phyloP scores from a whole-genome alignment of 2,797 vertebrate genomes.

The Lateolabrax maculatus region DNA sequence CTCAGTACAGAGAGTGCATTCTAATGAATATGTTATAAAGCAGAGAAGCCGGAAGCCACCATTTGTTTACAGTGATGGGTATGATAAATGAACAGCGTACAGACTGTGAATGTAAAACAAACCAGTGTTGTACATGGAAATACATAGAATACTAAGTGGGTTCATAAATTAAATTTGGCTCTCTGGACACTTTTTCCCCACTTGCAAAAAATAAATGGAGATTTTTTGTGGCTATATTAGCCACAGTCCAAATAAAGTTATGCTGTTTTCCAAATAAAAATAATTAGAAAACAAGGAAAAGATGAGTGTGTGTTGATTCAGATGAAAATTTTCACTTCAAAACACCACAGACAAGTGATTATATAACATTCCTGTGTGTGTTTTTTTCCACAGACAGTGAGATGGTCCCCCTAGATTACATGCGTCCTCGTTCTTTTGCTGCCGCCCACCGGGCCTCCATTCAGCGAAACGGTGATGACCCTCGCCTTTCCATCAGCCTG shows the following conservation, averaged over 20 bases:
- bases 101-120: slow-evolving; percentile 49
- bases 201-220: slow-evolving; percentile 20
- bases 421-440: slow-evolving; percentile 90
- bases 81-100: slow-evolving; percentile 57
- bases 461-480: slow-evolving; percentile 87
- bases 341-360: slow-evolving; percentile 31
- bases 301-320: slow-evolving; percentile 25
- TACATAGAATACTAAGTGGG: slow-evolving; percentile 40
- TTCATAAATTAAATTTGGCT: slow-evolving; percentile 16
- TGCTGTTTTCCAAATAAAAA: slow-evolving; percentile 13
- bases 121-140: slow-evolving; percentile 31
- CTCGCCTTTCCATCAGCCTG: slow-evolving; percentile 91
- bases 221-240: background rate
- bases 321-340: slow-evolving; percentile 17
- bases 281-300: background rate
- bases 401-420: slow-evolving; percentile 90
- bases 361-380: slow-evolving; percentile 44
- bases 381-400: slow-evolving; percentile 88
- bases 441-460: slow-evolving; percentile 88
- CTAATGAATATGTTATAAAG: slow-evolving; percentile 48
- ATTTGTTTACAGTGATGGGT: slow-evolving; percentile 56
- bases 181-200: slow-evolving; percentile 9
- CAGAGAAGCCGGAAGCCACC: slow-evolving; percentile 41
- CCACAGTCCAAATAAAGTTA: background rate
- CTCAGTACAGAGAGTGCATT: slow-evolving; percentile 27